Conservation (phyloP, 2,113 vertebrate genomes). For the Crocuta crocuta region DNA sequence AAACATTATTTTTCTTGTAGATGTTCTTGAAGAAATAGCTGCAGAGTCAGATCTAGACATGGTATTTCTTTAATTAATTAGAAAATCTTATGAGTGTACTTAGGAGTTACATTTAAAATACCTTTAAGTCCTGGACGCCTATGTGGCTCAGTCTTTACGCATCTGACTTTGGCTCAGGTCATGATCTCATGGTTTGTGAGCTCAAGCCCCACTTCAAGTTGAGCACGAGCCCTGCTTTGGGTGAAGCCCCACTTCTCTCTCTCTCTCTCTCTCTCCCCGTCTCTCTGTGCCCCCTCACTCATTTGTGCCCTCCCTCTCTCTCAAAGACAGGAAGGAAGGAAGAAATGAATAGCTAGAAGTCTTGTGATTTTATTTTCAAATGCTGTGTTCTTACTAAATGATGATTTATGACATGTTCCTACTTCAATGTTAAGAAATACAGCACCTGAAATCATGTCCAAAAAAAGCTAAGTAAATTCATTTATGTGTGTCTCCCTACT, state of each 20-base stretch:
- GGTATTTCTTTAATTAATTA: constrained; percentile 22
- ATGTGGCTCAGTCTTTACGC: no score
- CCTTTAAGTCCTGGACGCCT: neutral
- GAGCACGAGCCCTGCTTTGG: no score
- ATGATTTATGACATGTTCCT: neutral
- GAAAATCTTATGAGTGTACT: neutral
- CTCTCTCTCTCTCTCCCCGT: no score
- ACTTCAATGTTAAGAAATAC: constrained; percentile 25
- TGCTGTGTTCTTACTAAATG: neutral
- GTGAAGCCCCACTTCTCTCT: no score
- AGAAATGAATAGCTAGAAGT: neutral
- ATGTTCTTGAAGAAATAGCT: neutral
- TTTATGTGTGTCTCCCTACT: neutral
- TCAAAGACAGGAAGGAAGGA: no score
- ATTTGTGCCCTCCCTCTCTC: no score
- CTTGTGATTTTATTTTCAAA: constrained; percentile 21
- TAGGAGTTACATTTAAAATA: neutral
- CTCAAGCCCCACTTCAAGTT: no score
- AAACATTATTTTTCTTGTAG: neutral
- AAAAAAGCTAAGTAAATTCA: neutral
- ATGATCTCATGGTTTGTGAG: no score
- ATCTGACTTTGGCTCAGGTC: no score
- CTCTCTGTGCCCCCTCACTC: no score
- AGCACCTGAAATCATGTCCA: neutral
- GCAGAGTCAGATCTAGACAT: neutral